Percentiles rank a stretch among this genome's conserved stretches.
Conservation (phyloP, 2,797 vertebrate species). For the Heteromormyrus szaboi region DNA sequence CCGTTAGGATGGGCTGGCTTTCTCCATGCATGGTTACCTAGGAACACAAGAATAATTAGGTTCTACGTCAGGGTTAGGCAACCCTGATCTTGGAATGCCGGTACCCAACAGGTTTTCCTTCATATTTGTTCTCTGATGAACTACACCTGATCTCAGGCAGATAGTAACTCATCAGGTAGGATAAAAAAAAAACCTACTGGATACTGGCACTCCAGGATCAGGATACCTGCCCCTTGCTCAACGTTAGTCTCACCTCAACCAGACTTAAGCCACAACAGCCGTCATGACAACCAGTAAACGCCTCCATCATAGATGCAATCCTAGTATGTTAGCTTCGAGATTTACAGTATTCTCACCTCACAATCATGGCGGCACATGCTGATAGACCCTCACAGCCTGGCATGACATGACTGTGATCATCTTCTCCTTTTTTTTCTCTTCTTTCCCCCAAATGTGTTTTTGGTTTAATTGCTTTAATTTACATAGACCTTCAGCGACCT, state of each 20-base stretch:
- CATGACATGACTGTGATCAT: not conserved
- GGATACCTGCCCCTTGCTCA: not conserved
- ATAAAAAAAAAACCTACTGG: not conserved
- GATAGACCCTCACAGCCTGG: not conserved
- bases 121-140: not conserved
- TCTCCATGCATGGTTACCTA: not conserved
- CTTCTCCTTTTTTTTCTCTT: not conserved
- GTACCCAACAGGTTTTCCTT: not conserved
- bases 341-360: not conserved
- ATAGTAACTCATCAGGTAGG: not conserved
- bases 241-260: not conserved
- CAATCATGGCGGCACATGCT: not conserved
- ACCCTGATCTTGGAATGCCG: not conserved
- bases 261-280: not conserved
- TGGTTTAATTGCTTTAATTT: not conserved
- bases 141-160: not conserved
- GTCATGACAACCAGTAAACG: not conserved
- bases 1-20: not conserved
- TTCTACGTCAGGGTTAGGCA: not conserved
- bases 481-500: not conserved
- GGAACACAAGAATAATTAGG: not conserved
- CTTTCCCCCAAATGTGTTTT: not conserved
- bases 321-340: not conserved
- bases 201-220: not conserved
- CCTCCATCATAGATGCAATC: not conserved